Conservation (phyloP, 2,113 vertebrate species). For the Pyxicephalus adspersus region DNA sequence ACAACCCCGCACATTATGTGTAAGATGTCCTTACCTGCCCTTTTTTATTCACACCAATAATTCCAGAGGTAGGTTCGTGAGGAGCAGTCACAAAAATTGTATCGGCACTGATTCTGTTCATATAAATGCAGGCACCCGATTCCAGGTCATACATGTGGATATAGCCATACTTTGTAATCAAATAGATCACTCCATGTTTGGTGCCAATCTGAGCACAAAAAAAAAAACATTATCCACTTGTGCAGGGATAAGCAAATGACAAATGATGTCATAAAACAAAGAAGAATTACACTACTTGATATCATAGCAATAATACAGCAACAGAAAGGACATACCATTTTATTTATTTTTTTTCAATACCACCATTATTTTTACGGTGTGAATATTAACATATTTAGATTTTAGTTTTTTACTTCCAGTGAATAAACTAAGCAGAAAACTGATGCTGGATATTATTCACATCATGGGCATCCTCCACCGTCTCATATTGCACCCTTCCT, state of each 20-base stretch:
- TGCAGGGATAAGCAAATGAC: background rate
- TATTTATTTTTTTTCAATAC: too few species aligned
- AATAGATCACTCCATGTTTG: conserved; percentile 89
- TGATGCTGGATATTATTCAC: too few species aligned
- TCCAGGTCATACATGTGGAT: conserved; percentile 92
- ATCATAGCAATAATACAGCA: too few species aligned
- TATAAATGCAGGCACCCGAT: conserved; percentile 90
- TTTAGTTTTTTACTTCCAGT: too few species aligned
- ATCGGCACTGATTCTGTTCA: conserved; percentile 92
- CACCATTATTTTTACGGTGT: too few species aligned
- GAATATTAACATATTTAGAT: too few species aligned
- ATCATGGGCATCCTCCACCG: too few species aligned
- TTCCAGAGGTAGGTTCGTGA: conserved; percentile 88
- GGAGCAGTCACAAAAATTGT: conserved; percentile 92
- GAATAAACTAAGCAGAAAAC: too few species aligned
- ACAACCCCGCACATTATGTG: too few species aligned
- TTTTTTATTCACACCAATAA: conserved; percentile 93
- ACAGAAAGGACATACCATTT: too few species aligned
- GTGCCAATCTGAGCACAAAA: conserved; percentile 75
- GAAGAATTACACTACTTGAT: background rate
- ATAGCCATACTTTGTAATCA: conserved; percentile 92
- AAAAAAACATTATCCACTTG: background rate
- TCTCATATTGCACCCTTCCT: too few species aligned
- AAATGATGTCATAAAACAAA: background rate
- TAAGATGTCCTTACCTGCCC: conserved; percentile 78